These are phyloP conservation scores for Protosalanx chinensis DNA, from an alignment of 2,797 vertebrate species.

Conservation along the genomic window DNA sequence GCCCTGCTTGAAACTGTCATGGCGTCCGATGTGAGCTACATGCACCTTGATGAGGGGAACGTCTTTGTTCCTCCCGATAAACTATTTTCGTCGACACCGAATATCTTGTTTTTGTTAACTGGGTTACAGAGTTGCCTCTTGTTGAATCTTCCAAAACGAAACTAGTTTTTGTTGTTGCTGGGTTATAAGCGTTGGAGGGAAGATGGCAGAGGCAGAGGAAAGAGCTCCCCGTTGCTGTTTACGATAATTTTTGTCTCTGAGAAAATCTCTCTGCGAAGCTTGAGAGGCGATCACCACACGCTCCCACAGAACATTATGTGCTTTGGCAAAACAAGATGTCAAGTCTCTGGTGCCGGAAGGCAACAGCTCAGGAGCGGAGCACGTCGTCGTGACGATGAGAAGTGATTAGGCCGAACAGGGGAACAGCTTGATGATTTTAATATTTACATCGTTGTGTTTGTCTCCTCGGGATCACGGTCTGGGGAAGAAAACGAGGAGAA, in stretches of 20 bases:
- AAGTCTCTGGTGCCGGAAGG: neutral
- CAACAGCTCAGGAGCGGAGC: neutral
- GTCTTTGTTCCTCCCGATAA: no score
- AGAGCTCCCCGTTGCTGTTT: neutral
- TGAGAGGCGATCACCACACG: neutral
- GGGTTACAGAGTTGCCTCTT: neutral
- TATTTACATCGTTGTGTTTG: neutral
- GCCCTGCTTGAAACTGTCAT: no score
- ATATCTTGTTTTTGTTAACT: neutral
- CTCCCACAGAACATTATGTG: neutral
- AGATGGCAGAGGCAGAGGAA: no score
- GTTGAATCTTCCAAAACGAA: constrained; percentile 1
- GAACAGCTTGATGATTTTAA: no score
- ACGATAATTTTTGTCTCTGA: constrained; percentile 5
- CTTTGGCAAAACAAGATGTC: neutral
- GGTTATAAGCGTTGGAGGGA: neutral
- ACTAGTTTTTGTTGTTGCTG: no score
- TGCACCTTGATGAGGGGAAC: no score
- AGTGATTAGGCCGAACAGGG: neutral
- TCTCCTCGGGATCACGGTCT: neutral
- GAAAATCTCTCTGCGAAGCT: neutral
- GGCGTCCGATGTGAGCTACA: no score
- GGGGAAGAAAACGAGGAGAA: no score
- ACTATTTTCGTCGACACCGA: neutral
- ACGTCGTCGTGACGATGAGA: neutral